These are phyloP conservation scores for Philhelius pedissequus DNA, from an alignment of 2,888 invertebrate genomes.

Conservation along the genomic window DNA sequence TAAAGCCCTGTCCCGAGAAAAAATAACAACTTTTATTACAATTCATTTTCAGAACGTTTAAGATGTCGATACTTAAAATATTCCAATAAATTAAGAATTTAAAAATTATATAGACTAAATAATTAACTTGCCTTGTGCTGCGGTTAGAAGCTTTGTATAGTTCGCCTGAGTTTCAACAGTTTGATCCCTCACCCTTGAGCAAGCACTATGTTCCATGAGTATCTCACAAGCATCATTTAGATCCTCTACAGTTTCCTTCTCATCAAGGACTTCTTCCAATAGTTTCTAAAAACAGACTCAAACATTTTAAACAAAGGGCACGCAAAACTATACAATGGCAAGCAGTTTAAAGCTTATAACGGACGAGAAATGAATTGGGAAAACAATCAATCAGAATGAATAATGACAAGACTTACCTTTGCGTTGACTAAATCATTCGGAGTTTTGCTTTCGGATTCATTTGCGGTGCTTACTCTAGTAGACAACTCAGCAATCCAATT, in stretches of 20 bases:
- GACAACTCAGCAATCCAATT: conserved; percentile 87
- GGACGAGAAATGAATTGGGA: neutral
- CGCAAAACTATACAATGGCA: neutral
- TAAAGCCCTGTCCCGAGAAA: too few species aligned
- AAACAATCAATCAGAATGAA: conserved; percentile 21
- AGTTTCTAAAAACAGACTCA: conserved; percentile 79
- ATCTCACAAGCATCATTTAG: conserved; percentile 92
- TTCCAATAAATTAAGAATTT: too few species aligned
- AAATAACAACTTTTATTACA: too few species aligned
- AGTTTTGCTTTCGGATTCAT: conserved; percentile 86
- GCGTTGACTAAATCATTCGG: conserved; percentile 89
- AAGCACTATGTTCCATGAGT: conserved; percentile 91
- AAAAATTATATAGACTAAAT: too few species aligned
- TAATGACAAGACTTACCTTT: conserved; percentile 80
- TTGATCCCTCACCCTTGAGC: conserved; percentile 91
- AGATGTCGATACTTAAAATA: too few species aligned
- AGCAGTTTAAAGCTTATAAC: neutral
- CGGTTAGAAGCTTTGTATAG: conserved; percentile 88
- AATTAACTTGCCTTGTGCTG: conserved; percentile 83
- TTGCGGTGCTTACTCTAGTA: conserved; percentile 83
- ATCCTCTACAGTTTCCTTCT: conserved; percentile 89
- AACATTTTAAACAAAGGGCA: neutral
- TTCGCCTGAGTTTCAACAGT: conserved; percentile 90
- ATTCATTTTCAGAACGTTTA: too few species aligned
- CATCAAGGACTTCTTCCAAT: conserved; percentile 86